Evolutionary conservation across 1,140 invertebrate genomes (phyloP), one percentile per base, ranked within the genome.

Genomic region (Neodiprion fabricii): DNA sequence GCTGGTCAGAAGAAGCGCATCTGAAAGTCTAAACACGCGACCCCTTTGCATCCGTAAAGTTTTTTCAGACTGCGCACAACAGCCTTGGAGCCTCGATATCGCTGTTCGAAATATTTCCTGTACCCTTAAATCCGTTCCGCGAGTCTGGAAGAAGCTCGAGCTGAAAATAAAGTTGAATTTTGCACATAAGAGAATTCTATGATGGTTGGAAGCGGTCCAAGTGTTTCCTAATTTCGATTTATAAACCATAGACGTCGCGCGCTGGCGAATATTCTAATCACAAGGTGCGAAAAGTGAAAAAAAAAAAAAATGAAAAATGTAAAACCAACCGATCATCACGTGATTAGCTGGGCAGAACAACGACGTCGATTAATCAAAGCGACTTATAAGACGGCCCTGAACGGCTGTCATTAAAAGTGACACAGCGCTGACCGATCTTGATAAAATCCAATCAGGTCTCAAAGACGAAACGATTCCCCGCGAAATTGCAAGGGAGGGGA

Each of bases 201-300:
- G 1, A 40, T 40, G 2, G 5, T 40, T 40, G 28, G 28, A 40
- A 40, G 28, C 28, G 28, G 28, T 40, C 5, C 28, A 40, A 40
- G 28, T 5, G 28, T 40, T 40, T 40, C 28, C 28, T 40, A 40
- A 40, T 40, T 40, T 40, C 28, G 28, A 40, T 40, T 40, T 4
- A 40, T 40, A 72, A 67, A 67, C 70, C 67, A 69, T 17, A 67
- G 70, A 77, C 76, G 79, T 72, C 76, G 71, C 68, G 75, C 70
- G 65, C 48, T 67, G 50, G 48, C 21, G 23, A 67, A 14, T 14
- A 70, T 12, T 23, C 8, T 40, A 40, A 40, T 40, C 28, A 40
- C 28, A 40, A 40, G 2, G 28, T 3, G 28, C 28, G 28, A 40
- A 40, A 40, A 3, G 2, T 40, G 28, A 40, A 40, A 4, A 5